Percentiles rank a stretch among this genome's conserved stretches.
phyloP scores from a whole-genome alignment of 2,113 vertebrate species.

The Tachysurus vachellii region DNA sequence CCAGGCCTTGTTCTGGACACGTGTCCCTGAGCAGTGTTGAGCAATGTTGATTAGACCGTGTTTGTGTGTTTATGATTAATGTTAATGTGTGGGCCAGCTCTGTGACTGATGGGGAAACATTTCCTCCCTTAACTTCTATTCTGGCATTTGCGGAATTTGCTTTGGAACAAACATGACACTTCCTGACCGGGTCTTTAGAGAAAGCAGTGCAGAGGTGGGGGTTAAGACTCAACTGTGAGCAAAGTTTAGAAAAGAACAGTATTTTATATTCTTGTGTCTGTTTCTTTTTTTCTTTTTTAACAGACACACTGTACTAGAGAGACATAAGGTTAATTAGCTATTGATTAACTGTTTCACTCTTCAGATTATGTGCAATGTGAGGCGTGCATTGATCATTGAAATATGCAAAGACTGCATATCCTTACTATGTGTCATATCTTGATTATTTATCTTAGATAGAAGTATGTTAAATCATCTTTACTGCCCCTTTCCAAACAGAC shows the following conservation, averaged over 20 bases:
- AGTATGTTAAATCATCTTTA: not conserved
- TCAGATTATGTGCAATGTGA: not conserved
- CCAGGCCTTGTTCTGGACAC: not conserved
- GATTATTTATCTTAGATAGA: not conserved
- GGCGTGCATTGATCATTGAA: not conserved
- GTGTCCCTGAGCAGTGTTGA: not conserved
- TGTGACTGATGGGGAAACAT: slow-evolving; percentile 57
- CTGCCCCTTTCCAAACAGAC: not conserved
- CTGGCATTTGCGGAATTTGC: slow-evolving; percentile 80
- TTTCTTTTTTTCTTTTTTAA: not conserved
- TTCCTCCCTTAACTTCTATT: slow-evolving; percentile 67
- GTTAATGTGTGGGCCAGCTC: slow-evolving; percentile 31
- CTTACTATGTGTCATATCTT: not conserved
- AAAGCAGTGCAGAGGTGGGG: slow-evolving; percentile 42
- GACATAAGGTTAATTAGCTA: not conserved
- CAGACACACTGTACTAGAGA: not conserved
- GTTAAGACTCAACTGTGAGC: slow-evolving; percentile 40
- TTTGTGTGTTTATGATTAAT: slow-evolving; percentile 28
- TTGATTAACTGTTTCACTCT: not conserved
- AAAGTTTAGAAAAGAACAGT: slow-evolving; percentile 26
- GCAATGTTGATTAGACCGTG: slow-evolving; percentile 4
- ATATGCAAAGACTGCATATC: not conserved
- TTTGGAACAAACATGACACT: slow-evolving; percentile 76
- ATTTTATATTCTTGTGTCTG: not conserved
- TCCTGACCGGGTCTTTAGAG: slow-evolving; percentile 69